phyloP scores from a whole-genome alignment of 2,113 vertebrate genomes.

The Argyrosomus japonicus region DNA sequence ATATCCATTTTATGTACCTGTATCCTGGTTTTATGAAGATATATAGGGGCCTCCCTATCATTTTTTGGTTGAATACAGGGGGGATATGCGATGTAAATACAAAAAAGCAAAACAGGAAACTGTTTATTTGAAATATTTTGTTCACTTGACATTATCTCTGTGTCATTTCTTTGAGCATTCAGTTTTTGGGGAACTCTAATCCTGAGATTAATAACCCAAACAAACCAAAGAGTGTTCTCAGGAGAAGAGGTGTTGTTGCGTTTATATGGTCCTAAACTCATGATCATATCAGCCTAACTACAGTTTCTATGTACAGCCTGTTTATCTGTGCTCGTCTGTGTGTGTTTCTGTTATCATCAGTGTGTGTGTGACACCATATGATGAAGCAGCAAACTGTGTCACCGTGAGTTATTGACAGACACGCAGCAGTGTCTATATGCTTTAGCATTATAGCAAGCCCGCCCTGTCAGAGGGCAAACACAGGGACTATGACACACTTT shows the following conservation, averaged over 20 bases:
- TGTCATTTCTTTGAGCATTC: too few relatives aligned
- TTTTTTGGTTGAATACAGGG: too few relatives aligned
- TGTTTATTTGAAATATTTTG: too few relatives aligned
- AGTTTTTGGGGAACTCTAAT: too few relatives aligned
- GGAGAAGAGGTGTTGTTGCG: rapidly evolving
- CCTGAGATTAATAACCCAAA: not conserved
- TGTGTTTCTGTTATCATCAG: conserved; percentile 14
- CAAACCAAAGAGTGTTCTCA: not conserved
- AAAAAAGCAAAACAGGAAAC: too few relatives aligned
- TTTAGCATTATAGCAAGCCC: conserved; percentile 49
- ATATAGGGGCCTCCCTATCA: too few relatives aligned
- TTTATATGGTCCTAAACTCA: not conserved
- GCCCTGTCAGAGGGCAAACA: conserved; percentile 63
- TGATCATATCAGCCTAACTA: not conserved
- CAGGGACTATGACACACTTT: not conserved
- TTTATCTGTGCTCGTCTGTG: conserved; percentile 7
- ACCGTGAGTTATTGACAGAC: conserved; percentile 38
- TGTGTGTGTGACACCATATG: conserved; percentile 8
- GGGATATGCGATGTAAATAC: too few relatives aligned
- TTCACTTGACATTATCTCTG: too few relatives aligned
- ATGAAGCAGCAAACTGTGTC: conserved; percentile 7
- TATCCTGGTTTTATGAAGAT: too few relatives aligned
- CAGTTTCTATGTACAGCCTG: not conserved
- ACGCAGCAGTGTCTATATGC: conserved; percentile 58
- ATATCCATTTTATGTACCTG: too few relatives aligned